Percentiles rank a stretch among this genome's conserved stretches.
Conservation (phyloP, 2,113 vertebrate genomes). For the Hemibagrus wyckioides region DNA sequence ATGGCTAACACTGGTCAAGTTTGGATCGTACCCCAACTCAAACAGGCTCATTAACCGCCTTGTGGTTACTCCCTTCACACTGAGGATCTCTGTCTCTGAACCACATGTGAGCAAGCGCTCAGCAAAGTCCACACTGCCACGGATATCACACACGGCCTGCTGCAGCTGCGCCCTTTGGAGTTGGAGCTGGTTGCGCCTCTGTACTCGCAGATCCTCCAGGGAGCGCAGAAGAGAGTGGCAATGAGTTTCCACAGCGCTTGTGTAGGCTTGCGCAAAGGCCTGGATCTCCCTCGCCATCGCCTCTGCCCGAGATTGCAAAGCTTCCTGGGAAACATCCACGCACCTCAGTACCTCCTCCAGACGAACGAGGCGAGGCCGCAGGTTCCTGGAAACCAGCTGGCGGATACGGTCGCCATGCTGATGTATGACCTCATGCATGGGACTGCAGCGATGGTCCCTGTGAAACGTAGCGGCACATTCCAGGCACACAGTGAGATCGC, state of each 20-base stretch:
- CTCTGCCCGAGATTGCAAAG: conserved; percentile 65
- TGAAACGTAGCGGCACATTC: conserved; percentile 80
- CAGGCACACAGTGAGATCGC: conserved; percentile 81
- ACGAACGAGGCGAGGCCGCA: conserved; percentile 72
- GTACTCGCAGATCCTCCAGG: conserved; percentile 78
- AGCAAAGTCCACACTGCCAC: conserved; percentile 79
- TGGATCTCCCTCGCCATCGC: conserved; percentile 73
- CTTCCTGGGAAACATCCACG: conserved; percentile 66
- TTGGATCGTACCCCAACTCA: conserved; percentile 62
- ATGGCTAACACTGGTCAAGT: conserved; percentile 54
- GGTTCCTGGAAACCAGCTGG: conserved; percentile 70
- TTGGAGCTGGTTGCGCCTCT: conserved; percentile 80
- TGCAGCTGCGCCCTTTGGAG: conserved; percentile 84
- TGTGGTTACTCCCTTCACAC: conserved; percentile 79
- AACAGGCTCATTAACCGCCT: conserved; percentile 77
- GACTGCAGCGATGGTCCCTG: conserved; percentile 77
- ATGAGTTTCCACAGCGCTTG: conserved; percentile 81
- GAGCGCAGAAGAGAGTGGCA: conserved; percentile 77
- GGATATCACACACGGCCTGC: conserved; percentile 83
- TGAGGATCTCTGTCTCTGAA: conserved; percentile 84
- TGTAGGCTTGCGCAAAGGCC: conserved; percentile 76
- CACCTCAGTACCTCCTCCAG: conserved; percentile 74
- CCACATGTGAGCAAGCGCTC: conserved; percentile 79
- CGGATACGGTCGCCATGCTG: conserved; percentile 78
- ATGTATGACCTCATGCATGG: conserved; percentile 69